A percentile compares a stretch with the other conserved stretches of the same genome.
phyloP scores from a whole-genome alignment of 2,113 vertebrate genomes.

The Heloderma charlesbogerti region DNA sequence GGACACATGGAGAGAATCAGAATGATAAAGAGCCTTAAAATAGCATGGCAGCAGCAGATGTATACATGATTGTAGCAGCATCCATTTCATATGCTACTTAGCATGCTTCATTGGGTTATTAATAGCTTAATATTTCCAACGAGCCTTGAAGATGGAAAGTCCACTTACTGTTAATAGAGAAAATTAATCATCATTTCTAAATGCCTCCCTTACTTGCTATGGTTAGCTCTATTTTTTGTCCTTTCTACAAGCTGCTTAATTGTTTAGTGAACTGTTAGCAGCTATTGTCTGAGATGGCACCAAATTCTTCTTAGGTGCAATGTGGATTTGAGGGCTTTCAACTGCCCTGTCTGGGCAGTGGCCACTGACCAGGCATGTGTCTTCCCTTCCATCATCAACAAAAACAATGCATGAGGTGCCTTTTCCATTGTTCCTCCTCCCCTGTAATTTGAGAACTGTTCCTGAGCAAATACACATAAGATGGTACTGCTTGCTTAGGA shows the following conservation, averaged over 20 bases:
- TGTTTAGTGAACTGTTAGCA: slow-evolving; percentile 27
- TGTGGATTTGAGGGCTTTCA: not conserved
- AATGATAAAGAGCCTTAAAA: slow-evolving; percentile 62
- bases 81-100: slow-evolving; percentile 54
- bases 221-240: not conserved
- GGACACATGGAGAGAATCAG: slow-evolving; percentile 56
- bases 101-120: not conserved
- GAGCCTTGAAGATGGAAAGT: slow-evolving; percentile 35
- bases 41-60: slow-evolving; percentile 41
- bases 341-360: too few relatives aligned
- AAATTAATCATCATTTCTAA: slow-evolving; percentile 27
- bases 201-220: not conserved
- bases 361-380: too few relatives aligned
- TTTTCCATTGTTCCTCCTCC: not conserved
- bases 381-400: too few relatives aligned
- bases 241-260: slow-evolving; percentile 1
- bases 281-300: not conserved
- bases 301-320: slow-evolving; percentile 2
- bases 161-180: slow-evolving; percentile 15
- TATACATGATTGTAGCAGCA: slow-evolving; percentile 47
- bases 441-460: not conserved
- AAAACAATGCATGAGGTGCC: too few relatives aligned
- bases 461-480: not conserved
- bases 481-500: not conserved
- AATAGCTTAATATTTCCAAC: slow-evolving; percentile 35